Percentiles rank a stretch among this genome's conserved stretches.
Conservation (phyloP, 2,797 vertebrate genomes). For the Gallinago stenura region DNA sequence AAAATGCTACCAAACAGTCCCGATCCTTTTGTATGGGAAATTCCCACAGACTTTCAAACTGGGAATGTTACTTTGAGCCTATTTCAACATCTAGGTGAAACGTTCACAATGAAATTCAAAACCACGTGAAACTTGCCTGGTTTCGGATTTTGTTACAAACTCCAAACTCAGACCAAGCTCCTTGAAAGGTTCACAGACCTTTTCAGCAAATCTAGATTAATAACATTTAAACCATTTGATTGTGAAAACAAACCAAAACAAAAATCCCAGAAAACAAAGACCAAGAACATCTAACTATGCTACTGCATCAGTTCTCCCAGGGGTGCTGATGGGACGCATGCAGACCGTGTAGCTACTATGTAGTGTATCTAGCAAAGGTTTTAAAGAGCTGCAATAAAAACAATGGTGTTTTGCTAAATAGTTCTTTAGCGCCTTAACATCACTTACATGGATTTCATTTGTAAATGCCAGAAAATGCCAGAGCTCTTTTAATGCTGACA, state of each 20-base stretch:
- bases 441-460: background rate
- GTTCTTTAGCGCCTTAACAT: background rate
- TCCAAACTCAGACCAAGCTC: background rate
- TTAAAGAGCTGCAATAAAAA: background rate
- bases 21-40: conserved; percentile 69
- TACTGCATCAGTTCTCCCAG: background rate
- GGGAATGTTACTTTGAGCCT: conserved; percentile 68
- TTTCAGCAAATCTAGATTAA: conserved; percentile 33
- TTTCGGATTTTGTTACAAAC: conserved; percentile 45
- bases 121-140: conserved; percentile 33
- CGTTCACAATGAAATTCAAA: conserved; percentile 43
- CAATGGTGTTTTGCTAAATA: background rate
- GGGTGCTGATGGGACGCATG: background rate
- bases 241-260: background rate
- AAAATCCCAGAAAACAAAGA: conserved; percentile 31
- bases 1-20: conserved; percentile 56
- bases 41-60: conserved; percentile 69
- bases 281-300: conserved; percentile 64
- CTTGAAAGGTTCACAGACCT: conserved; percentile 50
- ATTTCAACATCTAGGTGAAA: conserved; percentile 69
- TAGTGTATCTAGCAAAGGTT: background rate
- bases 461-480: background rate
- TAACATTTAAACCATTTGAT: conserved; percentile 21
- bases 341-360: background rate
- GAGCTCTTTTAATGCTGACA: background rate